Evolutionary conservation across 2,797 vertebrate species (phyloP).

Genomic region (Takifugu rubripes): DNA sequence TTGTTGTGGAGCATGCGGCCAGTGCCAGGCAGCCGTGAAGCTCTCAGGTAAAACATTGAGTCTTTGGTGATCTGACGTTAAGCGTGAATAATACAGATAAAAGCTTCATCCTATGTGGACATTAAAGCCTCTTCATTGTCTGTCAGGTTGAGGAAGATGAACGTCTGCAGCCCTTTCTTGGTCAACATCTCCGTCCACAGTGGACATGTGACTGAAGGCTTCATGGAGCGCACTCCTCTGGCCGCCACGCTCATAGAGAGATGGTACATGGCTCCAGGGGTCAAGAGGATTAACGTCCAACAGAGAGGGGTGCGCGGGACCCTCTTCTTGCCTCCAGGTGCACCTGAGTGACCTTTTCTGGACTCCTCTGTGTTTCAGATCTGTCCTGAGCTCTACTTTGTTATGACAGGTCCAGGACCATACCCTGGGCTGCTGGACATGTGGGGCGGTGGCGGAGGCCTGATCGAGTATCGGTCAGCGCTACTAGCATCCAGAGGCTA

Average conservation of each 20-base stretch:
- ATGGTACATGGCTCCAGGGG: slow-evolving; percentile 68
- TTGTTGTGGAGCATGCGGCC: slow-evolving; percentile 69
- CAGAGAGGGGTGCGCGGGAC: slow-evolving; percentile 53
- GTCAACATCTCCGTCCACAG: slow-evolving; percentile 52
- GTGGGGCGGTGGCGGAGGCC: slow-evolving; percentile 64
- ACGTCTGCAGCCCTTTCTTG: slow-evolving; percentile 52
- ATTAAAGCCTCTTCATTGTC: background rate
- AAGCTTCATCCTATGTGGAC: background rate
- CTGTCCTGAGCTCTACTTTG: background rate
- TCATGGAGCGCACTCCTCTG: slow-evolving; percentile 45
- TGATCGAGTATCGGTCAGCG: slow-evolving; percentile 61
- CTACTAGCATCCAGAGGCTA: slow-evolving; percentile 64
- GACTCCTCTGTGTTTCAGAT: background rate
- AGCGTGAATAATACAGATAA: background rate
- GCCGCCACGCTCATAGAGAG: slow-evolving; percentile 53
- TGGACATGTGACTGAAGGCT: slow-evolving; percentile 45
- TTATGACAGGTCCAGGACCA: slow-evolving; percentile 60
- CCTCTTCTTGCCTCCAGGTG: slow-evolving; percentile 67
- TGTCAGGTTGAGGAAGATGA: slow-evolving; percentile 58
- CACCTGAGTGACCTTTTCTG: background rate
- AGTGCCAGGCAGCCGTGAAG: slow-evolving; percentile 52
- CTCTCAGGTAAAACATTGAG: slow-evolving; percentile 46
- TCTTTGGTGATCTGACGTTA: background rate
- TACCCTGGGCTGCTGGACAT: slow-evolving; percentile 68
- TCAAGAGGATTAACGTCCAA: slow-evolving; percentile 44